Evolutionary conservation across 2,113 vertebrate genomes (phyloP).

Genomic region (Zingel zingel): DNA sequence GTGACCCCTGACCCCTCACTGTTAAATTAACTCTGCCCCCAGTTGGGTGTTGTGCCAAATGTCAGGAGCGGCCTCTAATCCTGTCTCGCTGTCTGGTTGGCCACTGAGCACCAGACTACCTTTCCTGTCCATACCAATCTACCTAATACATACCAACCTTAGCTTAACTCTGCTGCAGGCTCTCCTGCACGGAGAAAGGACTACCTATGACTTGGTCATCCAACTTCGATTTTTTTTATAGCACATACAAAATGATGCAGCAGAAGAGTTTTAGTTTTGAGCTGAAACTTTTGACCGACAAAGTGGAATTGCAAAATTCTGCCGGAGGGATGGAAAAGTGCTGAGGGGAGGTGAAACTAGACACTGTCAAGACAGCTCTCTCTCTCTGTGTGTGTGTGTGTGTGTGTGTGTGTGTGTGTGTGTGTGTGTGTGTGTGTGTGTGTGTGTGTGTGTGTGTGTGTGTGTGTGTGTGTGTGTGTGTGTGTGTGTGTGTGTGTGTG

Average conservation of each 20-base stretch:
- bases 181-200: constrained; percentile 6
- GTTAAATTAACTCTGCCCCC: constrained; percentile 77
- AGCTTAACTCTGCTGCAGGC: constrained; percentile 36
- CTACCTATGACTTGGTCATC: constrained; percentile 21
- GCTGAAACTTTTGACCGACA: constrained; percentile 70
- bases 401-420: not conserved
- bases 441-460: constrained; percentile 4
- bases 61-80: constrained; percentile 79
- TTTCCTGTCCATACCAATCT: constrained; percentile 63
- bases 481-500: constrained; percentile 16
- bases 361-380: constrained; percentile 76
- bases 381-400: constrained; percentile 41
- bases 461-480: constrained; percentile 9
- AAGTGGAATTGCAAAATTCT: constrained; percentile 74
- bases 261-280: constrained; percentile 61
- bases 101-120: constrained; percentile 58
- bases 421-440: constrained; percentile 28
- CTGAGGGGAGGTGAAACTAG: constrained; percentile 80
- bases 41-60: constrained; percentile 79
- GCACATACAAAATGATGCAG: constrained; percentile 53
- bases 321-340: constrained; percentile 78
- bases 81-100: constrained; percentile 63
- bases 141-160: constrained; percentile 40
- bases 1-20: constrained; percentile 68
- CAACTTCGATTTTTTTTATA: not conserved